A percentile compares a stretch with the other conserved stretches of the same genome.
These are phyloP conservation scores for Microcebus lehilahytsara DNA, from an alignment of 2,113 vertebrate species.

Conservation along the genomic window DNA sequence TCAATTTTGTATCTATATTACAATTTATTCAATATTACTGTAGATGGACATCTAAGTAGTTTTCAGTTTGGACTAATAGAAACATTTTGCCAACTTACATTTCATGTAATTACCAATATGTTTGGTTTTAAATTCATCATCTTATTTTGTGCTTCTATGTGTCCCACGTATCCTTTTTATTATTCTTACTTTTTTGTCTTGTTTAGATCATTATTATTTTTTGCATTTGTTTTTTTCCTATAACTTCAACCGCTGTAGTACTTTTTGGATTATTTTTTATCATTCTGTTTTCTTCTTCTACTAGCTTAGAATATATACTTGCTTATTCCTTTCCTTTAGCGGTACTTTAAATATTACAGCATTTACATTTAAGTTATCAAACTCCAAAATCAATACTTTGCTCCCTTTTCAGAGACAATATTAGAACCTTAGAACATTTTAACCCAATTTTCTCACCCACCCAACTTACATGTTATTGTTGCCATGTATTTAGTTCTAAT, in stretches of 20 bases:
- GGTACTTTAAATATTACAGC: not conserved
- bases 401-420: not conserved
- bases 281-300: not conserved
- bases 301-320: not conserved
- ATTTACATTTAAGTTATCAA: not conserved
- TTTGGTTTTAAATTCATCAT: not conserved
- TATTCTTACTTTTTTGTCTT: not conserved
- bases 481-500: not conserved
- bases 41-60: not conserved
- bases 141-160: not conserved
- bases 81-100: not conserved
- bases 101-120: not conserved
- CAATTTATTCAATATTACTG: not conserved
- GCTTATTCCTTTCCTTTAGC: not conserved
- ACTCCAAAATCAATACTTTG: not conserved
- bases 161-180: not conserved
- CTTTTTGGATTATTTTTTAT: not conserved
- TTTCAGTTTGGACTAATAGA: not conserved
- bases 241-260: no score
- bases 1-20: not conserved
- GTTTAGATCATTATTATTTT: no score
- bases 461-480: not conserved
- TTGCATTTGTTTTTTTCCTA: no score
- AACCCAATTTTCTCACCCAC: not conserved
- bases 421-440: not conserved